Percentiles rank a stretch among this genome's conserved stretches.
Conservation (phyloP, 2,888 invertebrate species). For the Autographa pulchrina region DNA sequence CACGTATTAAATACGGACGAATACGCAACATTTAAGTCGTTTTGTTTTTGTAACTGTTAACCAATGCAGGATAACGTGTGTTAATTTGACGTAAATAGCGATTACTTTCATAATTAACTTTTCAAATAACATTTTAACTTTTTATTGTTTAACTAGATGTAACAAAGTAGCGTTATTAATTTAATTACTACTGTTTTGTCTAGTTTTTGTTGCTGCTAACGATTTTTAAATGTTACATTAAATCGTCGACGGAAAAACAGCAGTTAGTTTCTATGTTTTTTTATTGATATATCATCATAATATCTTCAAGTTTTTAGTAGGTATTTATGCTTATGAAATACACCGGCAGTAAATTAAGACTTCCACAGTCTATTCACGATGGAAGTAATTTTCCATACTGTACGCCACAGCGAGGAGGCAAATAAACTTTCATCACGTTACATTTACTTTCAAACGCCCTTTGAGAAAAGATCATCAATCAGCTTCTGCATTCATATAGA, state of each 20-base stretch:
- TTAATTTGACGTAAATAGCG: constrained; percentile 4
- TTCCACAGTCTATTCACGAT: neutral
- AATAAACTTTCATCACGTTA: neutral
- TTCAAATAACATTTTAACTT: neutral
- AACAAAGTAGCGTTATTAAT: neutral
- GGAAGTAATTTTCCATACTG: neutral
- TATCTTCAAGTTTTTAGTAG: no score
- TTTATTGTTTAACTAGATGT: constrained; percentile 4
- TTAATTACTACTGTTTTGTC: neutral
- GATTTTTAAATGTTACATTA: neutral
- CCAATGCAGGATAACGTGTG: neutral
- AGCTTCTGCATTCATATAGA: neutral
- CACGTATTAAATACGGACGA: neutral
- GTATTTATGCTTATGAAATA: neutral
- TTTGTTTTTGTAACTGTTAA: neutral
- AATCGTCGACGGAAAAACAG: neutral
- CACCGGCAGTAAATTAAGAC: neutral
- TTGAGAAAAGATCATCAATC: constrained; percentile 3
- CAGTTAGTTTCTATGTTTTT: neutral
- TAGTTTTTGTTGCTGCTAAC: neutral
- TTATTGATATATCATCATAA: no score
- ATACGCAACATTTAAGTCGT: neutral
- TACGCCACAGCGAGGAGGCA: neutral
- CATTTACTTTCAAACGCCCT: neutral
- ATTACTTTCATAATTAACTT: neutral